These are phyloP conservation scores for Tragelaphus scriptus DNA, from an alignment of 2,113 vertebrate species.

Conservation along the genomic window DNA sequence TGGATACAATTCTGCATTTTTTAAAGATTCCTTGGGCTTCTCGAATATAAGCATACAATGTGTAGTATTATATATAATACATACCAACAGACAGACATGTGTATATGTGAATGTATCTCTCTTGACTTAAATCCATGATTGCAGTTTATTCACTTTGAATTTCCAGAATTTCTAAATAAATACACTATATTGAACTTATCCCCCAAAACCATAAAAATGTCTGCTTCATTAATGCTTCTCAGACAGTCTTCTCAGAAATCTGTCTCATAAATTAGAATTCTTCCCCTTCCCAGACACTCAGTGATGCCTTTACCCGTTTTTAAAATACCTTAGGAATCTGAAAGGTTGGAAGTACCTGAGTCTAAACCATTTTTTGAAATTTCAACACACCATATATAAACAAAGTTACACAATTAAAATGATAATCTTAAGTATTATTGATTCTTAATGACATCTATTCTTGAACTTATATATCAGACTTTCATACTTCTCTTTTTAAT, in stretches of 20 bases:
- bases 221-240: background rate
- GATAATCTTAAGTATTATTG: background rate
- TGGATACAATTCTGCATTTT: background rate
- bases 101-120: background rate
- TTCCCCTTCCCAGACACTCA: background rate
- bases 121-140: background rate
- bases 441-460: conserved; percentile 18
- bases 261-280: background rate
- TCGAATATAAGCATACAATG: background rate
- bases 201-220: background rate
- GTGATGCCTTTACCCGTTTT: background rate
- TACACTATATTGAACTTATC: background rate
- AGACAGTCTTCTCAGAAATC: conserved; percentile 13
- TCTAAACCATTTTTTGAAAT: conserved; percentile 16
- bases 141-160: background rate
- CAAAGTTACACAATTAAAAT: background rate
- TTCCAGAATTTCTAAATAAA: conserved; percentile 17
- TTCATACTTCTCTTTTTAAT: background rate
- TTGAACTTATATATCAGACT: background rate
- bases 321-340: background rate
- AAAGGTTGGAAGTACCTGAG: background rate
- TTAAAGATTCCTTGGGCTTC: background rate
- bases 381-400: background rate
- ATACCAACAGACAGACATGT: background rate
- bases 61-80: background rate